Evolutionary conservation across 2,113 vertebrate genomes (phyloP).

Genomic region (Phalacrocorax brasilianus): DNA sequence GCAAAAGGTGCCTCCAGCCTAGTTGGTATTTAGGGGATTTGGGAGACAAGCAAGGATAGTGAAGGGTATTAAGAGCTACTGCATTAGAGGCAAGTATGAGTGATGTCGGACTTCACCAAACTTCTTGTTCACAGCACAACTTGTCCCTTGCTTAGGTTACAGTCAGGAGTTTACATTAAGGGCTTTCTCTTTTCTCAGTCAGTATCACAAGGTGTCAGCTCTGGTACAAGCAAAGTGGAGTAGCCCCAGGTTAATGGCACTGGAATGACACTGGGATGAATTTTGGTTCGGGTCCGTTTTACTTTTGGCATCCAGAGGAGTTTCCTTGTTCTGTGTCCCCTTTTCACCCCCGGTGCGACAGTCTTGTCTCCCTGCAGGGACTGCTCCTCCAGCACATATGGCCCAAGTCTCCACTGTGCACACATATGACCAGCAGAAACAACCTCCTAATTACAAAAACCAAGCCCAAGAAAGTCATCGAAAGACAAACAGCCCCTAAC

Average conservation of each 20-base stretch:
- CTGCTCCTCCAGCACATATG: not conserved
- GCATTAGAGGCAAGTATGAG: not conserved
- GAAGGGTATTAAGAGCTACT: not conserved
- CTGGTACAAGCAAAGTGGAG: not conserved
- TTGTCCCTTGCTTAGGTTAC: not conserved
- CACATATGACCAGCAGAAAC: not conserved
- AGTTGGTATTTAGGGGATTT: not conserved
- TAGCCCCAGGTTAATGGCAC: not conserved
- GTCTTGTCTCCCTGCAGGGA: not conserved
- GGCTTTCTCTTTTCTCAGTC: not conserved
- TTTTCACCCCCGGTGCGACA: not conserved
- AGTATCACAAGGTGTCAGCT: not conserved
- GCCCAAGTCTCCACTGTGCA: not conserved
- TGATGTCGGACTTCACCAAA: not conserved
- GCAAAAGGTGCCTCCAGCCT: not conserved
- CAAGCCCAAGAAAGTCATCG: not conserved
- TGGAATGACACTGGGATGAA: not conserved
- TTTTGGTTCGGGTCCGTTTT: not conserved
- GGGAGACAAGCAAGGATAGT: not conserved
- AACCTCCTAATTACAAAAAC: not conserved
- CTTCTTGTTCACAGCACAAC: not conserved
- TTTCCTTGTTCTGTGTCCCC: not conserved
- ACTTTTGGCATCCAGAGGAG: not conserved
- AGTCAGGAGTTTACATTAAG: not conserved
- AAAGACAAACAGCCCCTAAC: not conserved